A percentile compares a stretch with the other conserved stretches of the same genome.
These are phyloP conservation scores for Hydrolagus colliei DNA, from an alignment of 2,797 vertebrate species.

Conservation along the genomic window DNA sequence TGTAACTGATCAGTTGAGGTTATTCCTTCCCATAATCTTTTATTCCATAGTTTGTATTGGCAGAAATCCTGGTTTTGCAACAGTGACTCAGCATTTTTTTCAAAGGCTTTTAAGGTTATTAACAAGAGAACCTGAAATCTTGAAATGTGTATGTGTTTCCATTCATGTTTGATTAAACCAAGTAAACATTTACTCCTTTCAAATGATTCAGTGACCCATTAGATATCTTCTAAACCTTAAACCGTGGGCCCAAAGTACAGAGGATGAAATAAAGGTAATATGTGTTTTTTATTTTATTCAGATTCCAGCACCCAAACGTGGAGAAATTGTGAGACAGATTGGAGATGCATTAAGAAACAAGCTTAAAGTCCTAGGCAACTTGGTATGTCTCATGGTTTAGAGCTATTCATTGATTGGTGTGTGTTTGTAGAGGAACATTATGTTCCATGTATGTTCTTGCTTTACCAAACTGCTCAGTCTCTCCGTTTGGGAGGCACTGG, in stretches of 20 bases:
- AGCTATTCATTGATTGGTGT: not conserved
- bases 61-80: not conserved
- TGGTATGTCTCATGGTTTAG: slow-evolving; percentile 55
- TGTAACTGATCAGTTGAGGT: too few relatives aligned
- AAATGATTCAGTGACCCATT: not conserved
- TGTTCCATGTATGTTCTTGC: not conserved
- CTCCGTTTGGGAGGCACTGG: too few relatives aligned
- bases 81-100: not conserved
- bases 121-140: not conserved
- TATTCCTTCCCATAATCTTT: too few relatives aligned
- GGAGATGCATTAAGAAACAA: slow-evolving; percentile 87
- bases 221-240: not conserved
- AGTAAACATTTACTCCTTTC: not conserved
- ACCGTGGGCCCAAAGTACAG: not conserved
- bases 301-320: slow-evolving; percentile 91
- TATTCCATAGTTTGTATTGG: not conserved
- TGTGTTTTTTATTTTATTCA: slow-evolving; percentile 40
- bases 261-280: not conserved
- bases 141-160: not conserved
- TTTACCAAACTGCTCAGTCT: too few relatives aligned
- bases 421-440: not conserved
- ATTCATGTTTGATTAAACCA: not conserved
- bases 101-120: not conserved
- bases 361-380: slow-evolving; percentile 77
- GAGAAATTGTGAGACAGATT: slow-evolving; percentile 92